Base-by-base conservation (phyloP, 1,140 invertebrate genomes). In the Ostrea denselamellosa region DNA sequence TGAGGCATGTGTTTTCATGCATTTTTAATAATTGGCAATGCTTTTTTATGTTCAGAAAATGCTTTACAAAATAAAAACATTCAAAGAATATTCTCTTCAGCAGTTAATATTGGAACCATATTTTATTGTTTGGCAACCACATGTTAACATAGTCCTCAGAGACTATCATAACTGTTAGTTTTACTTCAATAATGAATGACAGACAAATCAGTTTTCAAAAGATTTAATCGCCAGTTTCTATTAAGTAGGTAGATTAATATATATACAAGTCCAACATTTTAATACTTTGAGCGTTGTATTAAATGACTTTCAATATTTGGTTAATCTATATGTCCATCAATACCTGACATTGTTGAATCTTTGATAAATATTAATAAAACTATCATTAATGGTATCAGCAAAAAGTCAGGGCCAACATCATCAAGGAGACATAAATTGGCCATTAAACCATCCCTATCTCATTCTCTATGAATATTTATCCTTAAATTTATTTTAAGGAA, bases 391-490 rank as follows among this genome's bases (percentile, higher is more conserved):
- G 68, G 68, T 2, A 77, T 77, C 68, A 77, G 68, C 5, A 8
- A 34, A 7, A 14, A 77, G 25, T 77, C 68, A 77, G 25, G 25
- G 68, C 68, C 25, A 77, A 71, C 68, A 77, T 77, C 68, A 77
- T 28, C 25, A 77, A 25, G 68, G 22, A 77, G 68, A 77, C 68
- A 77, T 77, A 28, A 77, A 77, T 34, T 77, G 68, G 68, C 68
- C 68, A 77, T 77, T 77, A 77, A 77, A 77, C 68, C 28, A 77
- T 77, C 68, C 28, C 25, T 34, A 77, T 77, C 68, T 77, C 28
- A 25, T 77, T 77, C 17, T 77, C 25, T 34, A 77, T 77, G 68
- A 77, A 77, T 77, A 77, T 77, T 77, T 77, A 77, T 77, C 68
- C 68, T 77, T 77, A 77, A 77, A 77, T 28, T 77, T 77, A 77